A percentile compares a stretch with the other conserved stretches of the same genome.
phyloP scores from a whole-genome alignment of 2,888 invertebrate genomes.

The Erebia ligea region DNA sequence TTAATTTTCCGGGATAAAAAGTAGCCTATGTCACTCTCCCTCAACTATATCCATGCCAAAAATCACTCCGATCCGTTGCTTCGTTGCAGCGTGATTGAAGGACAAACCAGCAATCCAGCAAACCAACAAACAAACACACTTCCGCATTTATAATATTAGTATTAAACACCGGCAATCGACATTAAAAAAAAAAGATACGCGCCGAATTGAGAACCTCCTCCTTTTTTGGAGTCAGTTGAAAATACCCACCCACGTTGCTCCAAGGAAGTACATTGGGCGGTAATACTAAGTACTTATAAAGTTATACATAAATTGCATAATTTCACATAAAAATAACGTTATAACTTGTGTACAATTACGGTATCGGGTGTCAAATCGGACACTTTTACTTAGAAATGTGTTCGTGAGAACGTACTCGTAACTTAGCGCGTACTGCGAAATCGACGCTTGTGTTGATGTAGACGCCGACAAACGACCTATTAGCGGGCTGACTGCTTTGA shows the following conservation, averaged over 20 bases:
- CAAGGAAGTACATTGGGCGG: neutral
- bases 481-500: neutral
- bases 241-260: slow-evolving; percentile 5
- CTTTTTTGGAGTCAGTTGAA: too few relatives aligned
- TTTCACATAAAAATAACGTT: slow-evolving; percentile 28
- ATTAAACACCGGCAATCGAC: too few relatives aligned
- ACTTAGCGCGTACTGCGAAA: slow-evolving; percentile 44
- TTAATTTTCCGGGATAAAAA: too few relatives aligned
- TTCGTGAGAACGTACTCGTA: slow-evolving; percentile 53
- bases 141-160: too few relatives aligned
- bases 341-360: slow-evolving; percentile 41
- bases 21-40: too few relatives aligned
- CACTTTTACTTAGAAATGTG: slow-evolving; percentile 48
- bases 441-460: slow-evolving; percentile 20
- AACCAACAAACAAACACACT: too few relatives aligned
- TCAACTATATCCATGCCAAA: too few relatives aligned
- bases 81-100: too few relatives aligned
- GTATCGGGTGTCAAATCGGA: slow-evolving; percentile 46
- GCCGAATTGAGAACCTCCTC: too few relatives aligned
- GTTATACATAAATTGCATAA: slow-evolving; percentile 1
- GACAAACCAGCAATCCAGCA: too few relatives aligned
- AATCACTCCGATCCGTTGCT: too few relatives aligned
- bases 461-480: slow-evolving; percentile 23
- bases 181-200: too few relatives aligned
- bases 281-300: neutral